Conservation (phyloP, 2,797 vertebrate species). For the Otolemur crassicaudatus region DNA sequence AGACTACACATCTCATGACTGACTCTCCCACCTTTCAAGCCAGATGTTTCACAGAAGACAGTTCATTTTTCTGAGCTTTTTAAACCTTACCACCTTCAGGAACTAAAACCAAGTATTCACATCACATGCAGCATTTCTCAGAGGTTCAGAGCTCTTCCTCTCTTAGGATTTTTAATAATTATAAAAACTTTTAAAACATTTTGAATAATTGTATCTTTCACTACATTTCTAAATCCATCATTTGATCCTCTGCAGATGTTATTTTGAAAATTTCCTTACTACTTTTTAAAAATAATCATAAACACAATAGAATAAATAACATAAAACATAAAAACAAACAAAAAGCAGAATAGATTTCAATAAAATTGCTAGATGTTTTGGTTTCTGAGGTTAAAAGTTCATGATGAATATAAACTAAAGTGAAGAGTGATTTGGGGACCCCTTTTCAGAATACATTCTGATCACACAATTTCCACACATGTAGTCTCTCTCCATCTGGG, state of each 20-base stretch:
- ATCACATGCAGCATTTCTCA: background rate
- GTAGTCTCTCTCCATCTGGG: background rate
- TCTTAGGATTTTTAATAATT: constrained; percentile 3
- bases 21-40: background rate
- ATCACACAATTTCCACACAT: background rate
- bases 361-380: background rate
- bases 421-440: background rate
- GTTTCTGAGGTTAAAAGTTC: background rate
- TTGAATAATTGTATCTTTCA: constrained; percentile 28
- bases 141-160: constrained; percentile 12
- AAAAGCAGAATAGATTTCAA: constrained; percentile 9
- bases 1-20: constrained; percentile 22
- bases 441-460: background rate
- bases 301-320: background rate
- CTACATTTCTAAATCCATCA: constrained; percentile 19
- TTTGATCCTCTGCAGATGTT: background rate
- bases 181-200: constrained; percentile 21
- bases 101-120: constrained; percentile 39
- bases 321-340: background rate
- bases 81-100: constrained; percentile 29
- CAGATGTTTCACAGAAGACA: constrained; percentile 20
- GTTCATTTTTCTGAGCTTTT: constrained; percentile 21
- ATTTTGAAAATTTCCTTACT: background rate
- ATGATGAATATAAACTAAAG: background rate
- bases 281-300: background rate